Conservation (phyloP, 2,113 vertebrate species). For the Sapayoa aenigma region DNA sequence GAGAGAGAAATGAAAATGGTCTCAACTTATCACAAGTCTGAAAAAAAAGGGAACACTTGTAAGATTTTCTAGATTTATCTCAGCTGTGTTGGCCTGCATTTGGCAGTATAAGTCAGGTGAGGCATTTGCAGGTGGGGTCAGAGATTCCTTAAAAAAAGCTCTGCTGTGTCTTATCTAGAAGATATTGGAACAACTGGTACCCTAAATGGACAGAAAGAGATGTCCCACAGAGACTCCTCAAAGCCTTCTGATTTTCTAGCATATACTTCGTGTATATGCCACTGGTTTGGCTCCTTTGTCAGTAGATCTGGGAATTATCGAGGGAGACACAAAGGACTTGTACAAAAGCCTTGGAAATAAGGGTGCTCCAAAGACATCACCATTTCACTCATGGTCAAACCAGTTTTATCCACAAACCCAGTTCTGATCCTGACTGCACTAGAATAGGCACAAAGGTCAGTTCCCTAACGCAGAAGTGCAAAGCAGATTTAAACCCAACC, state of each 20-base stretch:
- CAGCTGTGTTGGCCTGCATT: neutral
- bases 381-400: neutral
- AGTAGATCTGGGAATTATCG: neutral
- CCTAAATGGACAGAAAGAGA: neutral
- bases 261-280: neutral
- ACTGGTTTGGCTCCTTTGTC: neutral
- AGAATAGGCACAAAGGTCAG: fast-evolving
- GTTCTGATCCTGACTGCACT: neutral
- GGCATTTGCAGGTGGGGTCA: neutral
- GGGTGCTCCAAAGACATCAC: neutral
- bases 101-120: neutral
- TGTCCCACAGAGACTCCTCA: neutral
- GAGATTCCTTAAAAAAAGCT: neutral
- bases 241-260: neutral
- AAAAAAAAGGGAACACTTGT: neutral
- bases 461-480: neutral
- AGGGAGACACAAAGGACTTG: neutral
- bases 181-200: neutral
- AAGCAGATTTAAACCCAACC: neutral
- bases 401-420: neutral
- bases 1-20: neutral
- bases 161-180: neutral
- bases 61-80: neutral
- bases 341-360: neutral
- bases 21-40: neutral